Evolutionary conservation across 2,797 vertebrate species (phyloP).

Genomic region (Urocyon cinereoargenteus): DNA sequence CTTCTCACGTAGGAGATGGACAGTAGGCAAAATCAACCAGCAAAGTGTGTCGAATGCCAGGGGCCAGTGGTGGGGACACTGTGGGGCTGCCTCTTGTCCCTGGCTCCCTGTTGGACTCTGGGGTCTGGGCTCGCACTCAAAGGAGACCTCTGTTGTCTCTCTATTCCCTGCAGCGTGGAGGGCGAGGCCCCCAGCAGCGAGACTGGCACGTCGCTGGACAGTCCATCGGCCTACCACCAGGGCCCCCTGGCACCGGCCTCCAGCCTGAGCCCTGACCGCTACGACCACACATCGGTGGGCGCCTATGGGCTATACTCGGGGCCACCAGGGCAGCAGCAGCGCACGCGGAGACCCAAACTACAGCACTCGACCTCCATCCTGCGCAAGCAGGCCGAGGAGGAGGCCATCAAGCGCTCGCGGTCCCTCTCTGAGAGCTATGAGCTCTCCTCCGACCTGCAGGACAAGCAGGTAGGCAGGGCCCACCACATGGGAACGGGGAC

Average conservation of each 20-base stretch:
- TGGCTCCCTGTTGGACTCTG: background rate
- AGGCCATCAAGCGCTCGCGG: slow-evolving; percentile 97
- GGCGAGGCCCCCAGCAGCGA: slow-evolving; percentile 94
- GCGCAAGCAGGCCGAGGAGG: slow-evolving; percentile 98
- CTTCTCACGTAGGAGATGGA: background rate
- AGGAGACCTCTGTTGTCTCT: background rate
- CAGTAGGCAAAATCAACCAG: background rate
- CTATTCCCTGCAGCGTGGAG: slow-evolving; percentile 92
- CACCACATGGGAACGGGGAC: too few species aligned
- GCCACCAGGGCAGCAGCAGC: slow-evolving; percentile 92
- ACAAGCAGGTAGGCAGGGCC: slow-evolving; percentile 88
- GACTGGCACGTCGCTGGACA: slow-evolving; percentile 92
- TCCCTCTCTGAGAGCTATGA: slow-evolving; percentile 99
- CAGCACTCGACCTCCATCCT: slow-evolving; percentile 97
- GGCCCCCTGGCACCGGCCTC: slow-evolving; percentile 94
- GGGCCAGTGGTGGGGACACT: background rate
- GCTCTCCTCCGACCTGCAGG: slow-evolving; percentile 98
- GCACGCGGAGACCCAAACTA: slow-evolving; percentile 93
- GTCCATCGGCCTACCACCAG: slow-evolving; percentile 92
- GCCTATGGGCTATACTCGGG: slow-evolving; percentile 91
- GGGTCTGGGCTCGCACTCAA: slow-evolving; percentile 30
- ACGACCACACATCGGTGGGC: slow-evolving; percentile 92
- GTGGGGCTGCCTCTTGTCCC: background rate
- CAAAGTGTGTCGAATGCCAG: background rate
- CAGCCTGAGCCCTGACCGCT: slow-evolving; percentile 94